Evolutionary conservation across 2,888 invertebrate species (phyloP), one percentile per base, ranked within the genome.

Genomic region (Cheilosia urbana): DNA sequence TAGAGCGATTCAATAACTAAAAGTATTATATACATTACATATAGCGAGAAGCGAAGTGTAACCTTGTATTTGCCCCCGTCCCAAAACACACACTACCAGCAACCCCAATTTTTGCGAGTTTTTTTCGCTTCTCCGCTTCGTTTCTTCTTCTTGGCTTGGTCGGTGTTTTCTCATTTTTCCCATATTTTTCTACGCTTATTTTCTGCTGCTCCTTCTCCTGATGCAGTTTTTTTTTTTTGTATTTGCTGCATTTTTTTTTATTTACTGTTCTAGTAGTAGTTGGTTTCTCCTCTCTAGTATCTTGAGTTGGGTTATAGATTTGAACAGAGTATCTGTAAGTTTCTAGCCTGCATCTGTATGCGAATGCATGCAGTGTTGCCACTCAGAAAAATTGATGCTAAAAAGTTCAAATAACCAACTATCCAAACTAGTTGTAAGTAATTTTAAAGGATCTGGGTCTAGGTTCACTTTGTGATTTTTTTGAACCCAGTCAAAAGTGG

Each of bases 1-100:
- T 89, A 89, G 88, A 89, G 89, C 89, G 89, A 89, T 89, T 89
- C 89, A 89, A 89, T 89, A 89, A 89, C 89, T 89, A 89, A 89
- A 89, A 87, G 88, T 88, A 88, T 88, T 89, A 89, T 89, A 89
- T 89, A 89, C 88, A 89, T 87, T 89, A 84, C 89, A 89, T 88
- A 89, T 89, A 89, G 87, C 84, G 88, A 88, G 89, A 89, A 88
- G 89, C 89, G 69, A 82, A 79, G 78, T 79, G 78, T 79, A 89
- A 89, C 88, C 89, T 88, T 89, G 89, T 89, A 88, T 89, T 89
- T 89, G 87, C 88, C 88, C 88, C 87, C 88, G 87, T 88, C 88
- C 88, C 87, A 85, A 76, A 84, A 88, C 87, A 84, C 88, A 82
- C 62, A 82, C 82, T 76, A 79, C 62, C 85, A 85, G 72, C 84